These are phyloP conservation scores for Taeniopygia guttata DNA, from an alignment of 2,797 vertebrate genomes.

Conservation along the genomic window DNA sequence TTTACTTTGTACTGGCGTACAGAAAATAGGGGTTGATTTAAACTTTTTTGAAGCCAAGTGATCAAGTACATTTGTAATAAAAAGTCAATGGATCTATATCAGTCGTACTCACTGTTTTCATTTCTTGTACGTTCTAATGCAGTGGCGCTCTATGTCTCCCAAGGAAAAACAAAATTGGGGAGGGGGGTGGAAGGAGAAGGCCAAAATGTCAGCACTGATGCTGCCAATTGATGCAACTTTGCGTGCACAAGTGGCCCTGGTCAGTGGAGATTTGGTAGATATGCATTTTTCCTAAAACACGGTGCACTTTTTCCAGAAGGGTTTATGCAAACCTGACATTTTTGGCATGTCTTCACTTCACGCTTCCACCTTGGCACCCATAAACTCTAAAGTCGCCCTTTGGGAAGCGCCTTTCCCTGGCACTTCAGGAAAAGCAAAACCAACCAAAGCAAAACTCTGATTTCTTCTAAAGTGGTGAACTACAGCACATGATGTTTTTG, in stretches of 20 bases:
- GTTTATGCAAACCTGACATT: conserved; percentile 39
- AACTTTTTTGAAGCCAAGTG: conserved; percentile 80
- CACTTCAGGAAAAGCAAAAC: not conserved
- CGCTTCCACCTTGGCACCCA: not conserved
- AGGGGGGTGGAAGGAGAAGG: conserved; percentile 57
- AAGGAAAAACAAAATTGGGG: conserved; percentile 64
- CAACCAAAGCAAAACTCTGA: not conserved
- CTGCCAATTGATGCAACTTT: conserved; percentile 41
- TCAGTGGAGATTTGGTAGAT: conserved; percentile 69
- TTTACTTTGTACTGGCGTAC: conserved; percentile 81
- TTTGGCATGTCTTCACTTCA: conserved; percentile 48
- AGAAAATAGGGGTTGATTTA: conserved; percentile 80
- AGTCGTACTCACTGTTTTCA: conserved; percentile 81
- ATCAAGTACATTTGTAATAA: conserved; percentile 83
- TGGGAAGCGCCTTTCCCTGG: not conserved
- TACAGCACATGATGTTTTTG: conserved; percentile 36
- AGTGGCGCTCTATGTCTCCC: conserved; percentile 67
- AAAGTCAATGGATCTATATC: conserved; percentile 80
- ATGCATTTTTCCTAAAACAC: conserved; percentile 26
- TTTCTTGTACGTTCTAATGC: conserved; percentile 76
- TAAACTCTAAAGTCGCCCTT: not conserved
- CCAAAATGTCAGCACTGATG: conserved; percentile 37
- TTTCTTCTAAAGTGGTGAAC: not conserved
- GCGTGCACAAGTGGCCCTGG: conserved; percentile 15
- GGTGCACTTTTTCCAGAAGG: conserved; percentile 27